Conservation (phyloP, 53 echinoderm and acorn worm genomes). For the Luidia sarsii region DNA sequence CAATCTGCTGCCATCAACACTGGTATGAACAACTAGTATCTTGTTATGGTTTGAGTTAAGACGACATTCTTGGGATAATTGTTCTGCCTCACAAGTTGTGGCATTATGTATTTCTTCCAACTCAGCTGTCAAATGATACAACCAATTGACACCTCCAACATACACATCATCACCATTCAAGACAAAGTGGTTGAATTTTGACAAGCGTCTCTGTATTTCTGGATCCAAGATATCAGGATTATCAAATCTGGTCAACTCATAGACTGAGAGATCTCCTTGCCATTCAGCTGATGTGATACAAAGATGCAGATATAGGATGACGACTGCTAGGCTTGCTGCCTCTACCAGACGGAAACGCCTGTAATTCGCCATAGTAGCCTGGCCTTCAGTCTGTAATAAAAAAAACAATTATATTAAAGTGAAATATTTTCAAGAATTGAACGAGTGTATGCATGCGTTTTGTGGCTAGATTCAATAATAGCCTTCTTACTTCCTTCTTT, state of each 20-base stretch:
- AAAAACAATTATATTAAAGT: no score
- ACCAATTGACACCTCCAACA: slow-evolving; percentile 41
- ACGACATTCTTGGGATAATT: not conserved
- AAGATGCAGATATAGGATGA: no score
- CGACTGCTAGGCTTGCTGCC: no score
- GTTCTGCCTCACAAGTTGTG: not conserved
- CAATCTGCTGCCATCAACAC: slow-evolving; percentile 11
- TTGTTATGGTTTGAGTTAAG: slow-evolving; percentile 56
- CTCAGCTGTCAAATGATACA: slow-evolving; percentile 3
- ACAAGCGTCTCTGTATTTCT: not conserved
- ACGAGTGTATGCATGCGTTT: no score
- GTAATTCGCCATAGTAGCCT: no score
- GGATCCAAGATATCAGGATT: slow-evolving; percentile 11
- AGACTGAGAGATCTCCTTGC: slow-evolving; percentile 37
- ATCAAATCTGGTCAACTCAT: slow-evolving; percentile 21
- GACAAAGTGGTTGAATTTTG: slow-evolving; percentile 37
- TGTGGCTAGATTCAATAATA: no score
- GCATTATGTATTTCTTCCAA: slow-evolving; percentile 30
- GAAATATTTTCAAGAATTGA: no score
- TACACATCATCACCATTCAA: slow-evolving; percentile 37
- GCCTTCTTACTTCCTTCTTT: no score
- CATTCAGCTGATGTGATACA: slow-evolving; percentile 16
- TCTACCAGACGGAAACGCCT: no score
- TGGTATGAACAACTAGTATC: slow-evolving; percentile 40
- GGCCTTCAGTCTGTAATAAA: no score